These are phyloP conservation scores for Poecilia gillii DNA, from an alignment of 2,797 vertebrate species.

Conservation along the genomic window DNA sequence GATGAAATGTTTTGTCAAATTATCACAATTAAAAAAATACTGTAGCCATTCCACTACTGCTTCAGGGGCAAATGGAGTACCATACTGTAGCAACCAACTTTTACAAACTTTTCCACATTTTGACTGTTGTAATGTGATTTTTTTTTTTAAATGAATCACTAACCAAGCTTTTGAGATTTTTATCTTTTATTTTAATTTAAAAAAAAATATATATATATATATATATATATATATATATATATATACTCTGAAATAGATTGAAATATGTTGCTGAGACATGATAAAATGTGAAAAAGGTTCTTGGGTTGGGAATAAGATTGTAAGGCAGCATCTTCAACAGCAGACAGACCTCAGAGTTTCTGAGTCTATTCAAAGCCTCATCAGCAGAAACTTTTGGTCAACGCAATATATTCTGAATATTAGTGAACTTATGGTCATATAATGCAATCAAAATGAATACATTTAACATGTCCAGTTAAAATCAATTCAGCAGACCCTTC, in stretches of 20 bases:
- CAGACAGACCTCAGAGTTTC: slow-evolving; percentile 52
- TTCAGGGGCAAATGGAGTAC: slow-evolving; percentile 15
- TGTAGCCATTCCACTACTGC: not conserved
- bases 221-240: no score
- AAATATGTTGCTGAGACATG: no score
- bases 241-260: no score
- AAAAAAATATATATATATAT: no score
- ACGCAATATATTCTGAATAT: slow-evolving; percentile 23
- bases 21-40: slow-evolving; percentile 2
- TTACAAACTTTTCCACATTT: not conserved
- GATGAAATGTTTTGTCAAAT: not conserved
- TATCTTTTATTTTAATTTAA: no score
- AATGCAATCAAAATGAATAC: not conserved
- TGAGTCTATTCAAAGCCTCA: slow-evolving; percentile 58
- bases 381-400: slow-evolving; percentile 56
- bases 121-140: no score
- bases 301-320: not conserved
- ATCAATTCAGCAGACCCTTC: not conserved
- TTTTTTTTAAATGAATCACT: no score
- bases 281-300: not conserved
- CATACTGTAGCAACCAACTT: not conserved
- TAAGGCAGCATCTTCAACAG: slow-evolving; percentile 45
- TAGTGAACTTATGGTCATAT: not conserved
- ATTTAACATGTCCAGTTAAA: not conserved
- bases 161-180: no score